Evolutionary conservation across 2,113 vertebrate species (phyloP).

Genomic region (Romanogobio albipinnatus): DNA sequence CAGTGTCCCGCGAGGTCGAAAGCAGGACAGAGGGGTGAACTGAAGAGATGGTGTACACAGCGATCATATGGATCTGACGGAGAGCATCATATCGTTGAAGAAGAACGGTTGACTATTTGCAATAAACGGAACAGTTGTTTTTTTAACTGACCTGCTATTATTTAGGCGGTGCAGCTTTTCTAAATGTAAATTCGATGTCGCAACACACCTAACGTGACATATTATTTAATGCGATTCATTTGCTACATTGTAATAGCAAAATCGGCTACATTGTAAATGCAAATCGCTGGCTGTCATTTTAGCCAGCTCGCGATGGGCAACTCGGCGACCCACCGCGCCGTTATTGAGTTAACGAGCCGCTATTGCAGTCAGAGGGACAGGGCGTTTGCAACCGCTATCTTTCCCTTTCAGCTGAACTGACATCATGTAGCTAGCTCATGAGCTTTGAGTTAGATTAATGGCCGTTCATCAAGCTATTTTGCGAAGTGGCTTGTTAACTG

Average conservation of each 20-base stretch:
- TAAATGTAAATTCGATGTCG: not conserved
- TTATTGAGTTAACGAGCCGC: slow-evolving; percentile 22
- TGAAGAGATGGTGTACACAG: slow-evolving; percentile 15
- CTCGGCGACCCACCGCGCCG: not conserved
- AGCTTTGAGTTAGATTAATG: not conserved
- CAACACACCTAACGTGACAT: not conserved
- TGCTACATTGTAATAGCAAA: not conserved
- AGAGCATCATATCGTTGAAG: not conserved
- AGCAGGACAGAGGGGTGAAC: slow-evolving; percentile 22
- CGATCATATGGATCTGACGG: slow-evolving; percentile 2
- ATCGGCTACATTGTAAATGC: not conserved
- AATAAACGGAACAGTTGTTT: not conserved
- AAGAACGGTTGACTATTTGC: not conserved
- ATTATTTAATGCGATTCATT: not conserved
- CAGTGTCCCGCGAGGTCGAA: not conserved
- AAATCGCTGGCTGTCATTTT: slow-evolving; percentile 3
- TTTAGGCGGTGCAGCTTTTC: not conserved
- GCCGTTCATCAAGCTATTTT: slow-evolving; percentile 1
- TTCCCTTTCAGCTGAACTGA: slow-evolving; percentile 20
- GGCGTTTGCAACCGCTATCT: not conserved
- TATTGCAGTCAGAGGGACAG: not conserved
- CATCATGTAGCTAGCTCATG: slow-evolving; percentile 55
- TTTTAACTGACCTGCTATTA: not conserved
- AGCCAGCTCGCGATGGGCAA: slow-evolving; percentile 38
- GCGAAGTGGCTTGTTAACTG: slow-evolving; percentile 50